These are phyloP conservation scores for Amblyteles armatorius DNA, from an alignment of 2,888 invertebrate genomes.

Conservation along the genomic window DNA sequence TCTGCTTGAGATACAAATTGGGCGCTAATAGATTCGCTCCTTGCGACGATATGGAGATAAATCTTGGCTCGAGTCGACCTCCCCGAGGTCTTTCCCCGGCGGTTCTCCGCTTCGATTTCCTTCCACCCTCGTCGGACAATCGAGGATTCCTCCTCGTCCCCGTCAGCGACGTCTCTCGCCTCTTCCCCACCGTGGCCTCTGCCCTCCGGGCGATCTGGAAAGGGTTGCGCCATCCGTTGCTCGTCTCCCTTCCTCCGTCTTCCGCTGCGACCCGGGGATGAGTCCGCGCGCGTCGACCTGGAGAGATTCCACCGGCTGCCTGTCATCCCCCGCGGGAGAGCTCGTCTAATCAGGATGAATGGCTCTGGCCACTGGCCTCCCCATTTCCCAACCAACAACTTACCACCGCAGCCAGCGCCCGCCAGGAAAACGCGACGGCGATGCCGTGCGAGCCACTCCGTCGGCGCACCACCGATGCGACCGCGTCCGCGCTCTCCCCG, in stretches of 20 bases:
- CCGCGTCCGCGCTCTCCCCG: slow-evolving; percentile 20
- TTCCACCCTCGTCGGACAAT: not conserved
- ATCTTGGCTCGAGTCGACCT: slow-evolving; percentile 14
- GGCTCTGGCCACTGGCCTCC: slow-evolving; percentile 76
- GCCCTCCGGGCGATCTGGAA: slow-evolving; percentile 42
- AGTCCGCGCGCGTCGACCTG: slow-evolving; percentile 39
- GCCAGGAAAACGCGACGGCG: slow-evolving; percentile 49
- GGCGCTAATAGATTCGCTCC: not conserved
- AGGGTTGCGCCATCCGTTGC: slow-evolving; percentile 46
- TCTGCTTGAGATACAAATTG: not conserved
- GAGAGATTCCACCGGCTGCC: slow-evolving; percentile 61
- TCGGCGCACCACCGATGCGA: slow-evolving; percentile 35
- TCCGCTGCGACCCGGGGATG: slow-evolving; percentile 13
- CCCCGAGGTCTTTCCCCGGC: not conserved
- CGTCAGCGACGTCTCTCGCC: not conserved
- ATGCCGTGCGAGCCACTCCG: not conserved
- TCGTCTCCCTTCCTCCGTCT: slow-evolving; percentile 7
- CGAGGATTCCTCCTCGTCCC: not conserved
- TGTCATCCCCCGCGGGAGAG: slow-evolving; percentile 77
- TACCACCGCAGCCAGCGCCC: slow-evolving; percentile 64
- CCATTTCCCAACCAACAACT: slow-evolving; percentile 78
- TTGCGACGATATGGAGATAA: slow-evolving; percentile 42
- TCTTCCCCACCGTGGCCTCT: slow-evolving; percentile 13
- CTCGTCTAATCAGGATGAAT: slow-evolving; percentile 82
- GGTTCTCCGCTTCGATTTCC: not conserved